Evolutionary conservation across 2,888 invertebrate species (phyloP), one percentile per base, ranked within the genome.

Genomic region (Heliconius aoede): DNA sequence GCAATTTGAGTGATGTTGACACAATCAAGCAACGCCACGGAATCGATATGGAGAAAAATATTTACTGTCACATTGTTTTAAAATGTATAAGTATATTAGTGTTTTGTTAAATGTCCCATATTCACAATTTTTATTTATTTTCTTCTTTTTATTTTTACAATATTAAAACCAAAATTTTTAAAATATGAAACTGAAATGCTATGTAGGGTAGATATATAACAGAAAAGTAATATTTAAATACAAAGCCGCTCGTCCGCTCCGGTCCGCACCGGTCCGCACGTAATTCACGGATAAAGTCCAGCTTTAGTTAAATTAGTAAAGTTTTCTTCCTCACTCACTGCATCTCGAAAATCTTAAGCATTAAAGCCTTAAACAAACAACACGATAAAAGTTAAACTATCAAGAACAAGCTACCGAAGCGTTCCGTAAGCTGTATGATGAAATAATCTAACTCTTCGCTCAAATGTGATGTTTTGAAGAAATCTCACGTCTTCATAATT

Each of bases 291-390:
- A 76, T 75, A 74, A 80, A 80, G 77, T 75, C 80, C 73, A 76
- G 74, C 76, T 79, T 72, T 68, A 71, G 72, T 69, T 78, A 78
- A 80, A 81, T 81, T 81, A 75, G 58, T 76, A 81, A 81, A 81
- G 79, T 81, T 81, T 80, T 46, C 26, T 62, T 75, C 61, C 69
- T 69, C 72, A 71, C 32, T 72, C 73, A 69, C 73, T 51, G 58
- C 67, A 74, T 77, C 64, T 74, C 74, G 72, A 61, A 76, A 55
- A 69, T 74, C 68, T 68, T 69, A 51, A 74, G 36, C 58, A 55
- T 73, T 73, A 73, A 74, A 62, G 51, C 60, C 51, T 74, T 74
- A 74, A 69, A 74, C 61, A 62, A 74, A 69, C 69, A 68, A 68
- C 30, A 68, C 40, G 58, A 68, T 69, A 69, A 74, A 74, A 61